Base-by-base conservation (phyloP, 2,113 vertebrate genomes). In the Lagenorhynchus albirostris region DNA sequence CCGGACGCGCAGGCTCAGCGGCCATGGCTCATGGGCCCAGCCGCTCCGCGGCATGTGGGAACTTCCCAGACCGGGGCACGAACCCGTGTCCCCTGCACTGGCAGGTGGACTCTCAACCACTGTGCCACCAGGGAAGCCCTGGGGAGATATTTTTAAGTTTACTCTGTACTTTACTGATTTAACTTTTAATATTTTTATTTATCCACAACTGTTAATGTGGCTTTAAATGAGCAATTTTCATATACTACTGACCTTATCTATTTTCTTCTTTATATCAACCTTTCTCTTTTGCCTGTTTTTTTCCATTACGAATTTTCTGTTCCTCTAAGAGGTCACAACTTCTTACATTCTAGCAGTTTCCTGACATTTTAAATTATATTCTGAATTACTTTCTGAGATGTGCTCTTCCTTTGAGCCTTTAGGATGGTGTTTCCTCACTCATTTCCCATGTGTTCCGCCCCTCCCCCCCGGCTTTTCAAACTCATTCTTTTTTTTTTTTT, bases 221-320 rank as follows among this genome's bases (percentile, higher is more conserved):
- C 10, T 89, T 92, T 80, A 91, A 62, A n/a, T 71, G 44, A 90
- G 15, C 60, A 14, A 7, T 82, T 93, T 91, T 82, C 11, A 2
- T 77, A 20, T 53, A 86, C 38, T 67, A 62, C 38, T 67, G n/a
- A 50, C 38, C 82, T 95, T 85, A 89, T 73, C 47, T 1, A 2
- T 91, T 91, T 89, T 89, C 74, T 85, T 67, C n/a, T 29, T 38
- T 60, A 60, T 71, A 62, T 94, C 87, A 89, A 31, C 8, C 41
- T 85, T 95, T 96, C 77, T 85, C 31, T 77, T 80, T 91, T 60
- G 68, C 55, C 41, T 60, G 53, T n/a, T 83, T 71, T 96, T 93
- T 83, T 87, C 95, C 47, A 20, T 93, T 55, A 41, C 3, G 31
- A 50, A 81, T 94, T 95, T 95, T 85, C 81, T 85, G 71, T 97